Evolutionary conservation across 2,797 vertebrate species (phyloP).

Genomic region (Sus cebifrons): DNA sequence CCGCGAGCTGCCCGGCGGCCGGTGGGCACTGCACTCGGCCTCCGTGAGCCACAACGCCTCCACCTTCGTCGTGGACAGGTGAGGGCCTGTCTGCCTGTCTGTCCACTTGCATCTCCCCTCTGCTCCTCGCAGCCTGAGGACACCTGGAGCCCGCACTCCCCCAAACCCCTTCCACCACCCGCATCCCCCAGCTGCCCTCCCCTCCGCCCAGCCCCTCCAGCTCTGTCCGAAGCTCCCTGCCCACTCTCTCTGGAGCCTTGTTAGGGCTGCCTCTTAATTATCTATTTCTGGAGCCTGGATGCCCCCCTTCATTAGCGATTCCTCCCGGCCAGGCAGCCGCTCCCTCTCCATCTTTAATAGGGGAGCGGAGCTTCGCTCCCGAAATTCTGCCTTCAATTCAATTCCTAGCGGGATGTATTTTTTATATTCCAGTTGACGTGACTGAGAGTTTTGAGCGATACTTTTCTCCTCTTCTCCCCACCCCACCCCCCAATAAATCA

Average conservation of each 20-base stretch:
- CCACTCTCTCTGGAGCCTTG: not conserved
- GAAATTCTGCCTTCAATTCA: not conserved
- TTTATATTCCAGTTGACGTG: not conserved
- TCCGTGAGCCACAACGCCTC: constrained; percentile 94
- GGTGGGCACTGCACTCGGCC: constrained; percentile 95
- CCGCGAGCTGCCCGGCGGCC: constrained; percentile 94
- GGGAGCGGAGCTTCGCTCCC: not conserved
- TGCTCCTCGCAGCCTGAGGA: rapidly evolving
- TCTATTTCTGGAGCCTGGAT: not conserved
- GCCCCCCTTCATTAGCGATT: not conserved
- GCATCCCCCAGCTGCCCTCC: not conserved
- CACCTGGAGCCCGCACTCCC: not conserved
- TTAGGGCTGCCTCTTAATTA: constrained; percentile 30
- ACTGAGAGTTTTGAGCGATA: not conserved
- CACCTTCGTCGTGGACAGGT: constrained; percentile 95
- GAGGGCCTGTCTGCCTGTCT: constrained; percentile 4
- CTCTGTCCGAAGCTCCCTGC: rapidly evolving
- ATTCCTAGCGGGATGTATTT: not conserved
- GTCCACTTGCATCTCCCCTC: rapidly evolving
- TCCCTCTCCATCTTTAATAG: constrained; percentile 18
- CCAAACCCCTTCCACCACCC: not conserved
- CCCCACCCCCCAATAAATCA: not conserved
- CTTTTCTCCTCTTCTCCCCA: not conserved
- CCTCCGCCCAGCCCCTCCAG: rapidly evolving
- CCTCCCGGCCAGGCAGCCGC: not conserved